Evolutionary conservation across 1,140 invertebrate species (phyloP).

Genomic region (Bombus fervidus): DNA sequence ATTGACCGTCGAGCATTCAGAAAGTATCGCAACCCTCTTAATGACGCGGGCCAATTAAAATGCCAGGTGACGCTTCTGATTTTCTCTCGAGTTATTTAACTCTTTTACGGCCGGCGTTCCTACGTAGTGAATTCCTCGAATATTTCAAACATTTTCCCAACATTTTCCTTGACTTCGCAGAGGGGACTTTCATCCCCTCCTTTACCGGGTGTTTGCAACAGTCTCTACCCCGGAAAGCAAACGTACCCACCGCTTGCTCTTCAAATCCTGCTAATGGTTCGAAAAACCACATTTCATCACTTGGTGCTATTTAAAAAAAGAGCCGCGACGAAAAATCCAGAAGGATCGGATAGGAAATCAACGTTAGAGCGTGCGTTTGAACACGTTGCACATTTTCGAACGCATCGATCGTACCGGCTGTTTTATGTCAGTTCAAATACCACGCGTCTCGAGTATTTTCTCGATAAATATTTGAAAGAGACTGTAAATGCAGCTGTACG

Average conservation of each 20-base stretch:
- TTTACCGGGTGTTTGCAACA: not conserved
- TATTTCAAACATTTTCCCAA: slow-evolving; percentile 7
- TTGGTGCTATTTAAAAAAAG: not conserved
- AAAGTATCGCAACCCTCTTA: not conserved
- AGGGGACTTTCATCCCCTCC: not conserved
- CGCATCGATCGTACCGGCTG: not conserved
- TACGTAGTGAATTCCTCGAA: slow-evolving; percentile 3
- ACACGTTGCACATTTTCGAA: not conserved
- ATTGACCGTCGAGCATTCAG: not conserved
- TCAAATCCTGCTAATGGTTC: slow-evolving; percentile 26
- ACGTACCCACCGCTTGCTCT: slow-evolving; percentile 6
- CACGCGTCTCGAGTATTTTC: not conserved
- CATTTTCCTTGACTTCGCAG: slow-evolving; percentile 9
- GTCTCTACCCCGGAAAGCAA: not conserved
- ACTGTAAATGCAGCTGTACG: not conserved
- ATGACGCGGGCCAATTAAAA: not conserved
- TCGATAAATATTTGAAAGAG: not conserved
- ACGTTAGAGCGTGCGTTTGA: not conserved
- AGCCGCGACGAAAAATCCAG: not conserved
- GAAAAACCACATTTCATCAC: slow-evolving; percentile 10
- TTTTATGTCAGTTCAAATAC: not conserved
- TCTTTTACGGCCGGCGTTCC: not conserved
- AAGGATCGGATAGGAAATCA: not conserved
- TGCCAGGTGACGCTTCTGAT: slow-evolving; percentile 3
- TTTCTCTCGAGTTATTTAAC: slow-evolving; percentile 10